A percentile compares a stretch with the other conserved stretches of the same genome.
Evolutionary conservation across 1,140 invertebrate species (phyloP).

Genomic region (Ceratina calcarata): DNA sequence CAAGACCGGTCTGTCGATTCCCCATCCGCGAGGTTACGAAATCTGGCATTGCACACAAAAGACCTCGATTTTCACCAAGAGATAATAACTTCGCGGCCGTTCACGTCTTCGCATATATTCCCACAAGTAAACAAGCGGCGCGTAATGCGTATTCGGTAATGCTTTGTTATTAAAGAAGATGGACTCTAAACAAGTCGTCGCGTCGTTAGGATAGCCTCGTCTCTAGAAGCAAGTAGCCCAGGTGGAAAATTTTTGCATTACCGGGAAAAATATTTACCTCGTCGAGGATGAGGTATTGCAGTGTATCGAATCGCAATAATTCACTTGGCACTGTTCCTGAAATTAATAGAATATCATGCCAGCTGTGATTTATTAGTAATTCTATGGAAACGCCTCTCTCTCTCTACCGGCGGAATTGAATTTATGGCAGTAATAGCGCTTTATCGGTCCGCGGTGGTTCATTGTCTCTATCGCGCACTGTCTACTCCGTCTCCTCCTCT

Average conservation of each 20-base stretch:
- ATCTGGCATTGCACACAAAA: conserved; percentile 19
- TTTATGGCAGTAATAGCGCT: conserved; percentile 42
- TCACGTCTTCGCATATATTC: not conserved
- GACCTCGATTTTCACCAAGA: conserved; percentile 11
- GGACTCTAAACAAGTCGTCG: not conserved
- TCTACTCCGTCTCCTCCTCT: not conserved
- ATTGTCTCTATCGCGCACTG: conserved; percentile 4
- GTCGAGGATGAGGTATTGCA: conserved; percentile 28
- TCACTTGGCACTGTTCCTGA: conserved; percentile 50
- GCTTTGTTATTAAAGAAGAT: not conserved
- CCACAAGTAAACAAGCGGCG: not conserved
- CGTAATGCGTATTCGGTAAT: not conserved
- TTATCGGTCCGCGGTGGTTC: not conserved
- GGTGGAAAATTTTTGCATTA: conserved; percentile 17
- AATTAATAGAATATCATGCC: conserved; percentile 63
- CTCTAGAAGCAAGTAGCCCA: not conserved
- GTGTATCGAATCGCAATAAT: conserved; percentile 54
- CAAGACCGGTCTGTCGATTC: conserved; percentile 55
- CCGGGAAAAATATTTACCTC: conserved; percentile 48
- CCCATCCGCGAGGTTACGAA: conserved; percentile 51
- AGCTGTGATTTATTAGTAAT: conserved; percentile 61
- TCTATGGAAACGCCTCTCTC: conserved; percentile 41
- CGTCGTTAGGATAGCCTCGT: too few relatives aligned
- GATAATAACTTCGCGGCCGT: conserved; percentile 18
- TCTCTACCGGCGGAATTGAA: conserved; percentile 34